A percentile compares a stretch with the other conserved stretches of the same genome.
Conservation (phyloP, 2,113 vertebrate species). For the Burhinus bistriatus region DNA sequence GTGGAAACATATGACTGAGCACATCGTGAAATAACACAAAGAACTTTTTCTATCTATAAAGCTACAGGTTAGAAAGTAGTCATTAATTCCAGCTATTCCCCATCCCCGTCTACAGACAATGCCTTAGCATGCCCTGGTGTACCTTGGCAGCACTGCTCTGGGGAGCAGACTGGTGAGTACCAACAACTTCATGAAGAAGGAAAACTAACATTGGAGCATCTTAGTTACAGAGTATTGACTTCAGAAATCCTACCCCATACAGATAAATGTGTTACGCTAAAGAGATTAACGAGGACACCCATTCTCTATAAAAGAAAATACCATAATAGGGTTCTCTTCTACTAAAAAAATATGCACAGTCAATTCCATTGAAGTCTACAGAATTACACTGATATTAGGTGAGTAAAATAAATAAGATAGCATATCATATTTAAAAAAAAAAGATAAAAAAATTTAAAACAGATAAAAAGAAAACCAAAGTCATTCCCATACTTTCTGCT, state of each 20-base stretch:
- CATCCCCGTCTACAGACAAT: rapidly evolving
- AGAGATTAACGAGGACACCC: neutral
- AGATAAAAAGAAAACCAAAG: neutral
- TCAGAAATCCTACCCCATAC: neutral
- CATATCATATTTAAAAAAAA: neutral
- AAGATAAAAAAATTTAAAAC: neutral
- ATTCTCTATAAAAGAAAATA: neutral
- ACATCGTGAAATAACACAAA: neutral
- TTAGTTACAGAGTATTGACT: neutral
- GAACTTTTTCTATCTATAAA: neutral
- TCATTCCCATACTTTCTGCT: neutral
- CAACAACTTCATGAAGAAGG: neutral
- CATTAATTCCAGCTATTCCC: neutral
- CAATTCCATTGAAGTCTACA: neutral
- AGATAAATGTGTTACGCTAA: neutral
- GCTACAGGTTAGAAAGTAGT: neutral
- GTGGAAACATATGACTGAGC: neutral
- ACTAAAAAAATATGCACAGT: neutral
- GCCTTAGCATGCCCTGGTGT: too few relatives aligned
- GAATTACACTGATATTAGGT: neutral
- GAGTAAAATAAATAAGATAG: neutral
- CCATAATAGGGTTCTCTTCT: neutral
- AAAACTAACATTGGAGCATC: neutral
- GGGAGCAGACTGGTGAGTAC: neutral
- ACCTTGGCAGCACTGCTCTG: rapidly evolving